phyloP scores from a whole-genome alignment of 30 jellyfish, hydroid and myxozoan species.

The Cassiopea xamachana region DNA sequence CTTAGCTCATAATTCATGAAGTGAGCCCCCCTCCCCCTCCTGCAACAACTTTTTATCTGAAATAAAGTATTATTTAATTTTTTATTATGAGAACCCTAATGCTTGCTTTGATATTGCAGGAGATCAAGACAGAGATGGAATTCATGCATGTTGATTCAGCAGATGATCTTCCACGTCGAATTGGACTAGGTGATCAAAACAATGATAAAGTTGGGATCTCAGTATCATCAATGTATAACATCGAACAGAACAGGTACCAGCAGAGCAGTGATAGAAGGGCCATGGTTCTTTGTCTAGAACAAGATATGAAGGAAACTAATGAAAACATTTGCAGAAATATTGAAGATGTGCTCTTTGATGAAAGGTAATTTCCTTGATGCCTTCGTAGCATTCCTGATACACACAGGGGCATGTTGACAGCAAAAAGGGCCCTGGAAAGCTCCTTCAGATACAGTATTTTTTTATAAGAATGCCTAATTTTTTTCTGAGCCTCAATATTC shows the following conservation, averaged over 20 bases:
- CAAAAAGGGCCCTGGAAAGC: too few relatives aligned
- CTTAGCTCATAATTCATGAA: too few relatives aligned
- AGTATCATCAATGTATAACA: conserved; percentile 74
- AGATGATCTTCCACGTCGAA: conserved; percentile 82
- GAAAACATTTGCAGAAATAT: conserved; percentile 85
- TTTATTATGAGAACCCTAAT: too few relatives aligned
- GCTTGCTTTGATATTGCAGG: conserved; percentile 16
- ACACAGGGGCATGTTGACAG: too few relatives aligned
- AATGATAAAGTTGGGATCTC: conserved; percentile 85
- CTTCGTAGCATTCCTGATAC: neutral
- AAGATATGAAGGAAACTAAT: conserved; percentile 73
- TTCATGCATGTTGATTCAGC: conserved; percentile 84
- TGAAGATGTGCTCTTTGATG: conserved; percentile 77
- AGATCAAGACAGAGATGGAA: conserved; percentile 87
- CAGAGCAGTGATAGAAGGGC: conserved; percentile 63
- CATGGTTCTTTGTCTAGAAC: conserved; percentile 60
- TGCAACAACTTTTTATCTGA: too few relatives aligned
- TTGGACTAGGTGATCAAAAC: conserved; percentile 59
- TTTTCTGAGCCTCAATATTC: too few relatives aligned
- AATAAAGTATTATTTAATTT: too few relatives aligned
- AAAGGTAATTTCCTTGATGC: conserved; percentile 40
- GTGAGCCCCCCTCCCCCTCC: too few relatives aligned
- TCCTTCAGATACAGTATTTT: too few relatives aligned
- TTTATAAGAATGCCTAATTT: too few relatives aligned
- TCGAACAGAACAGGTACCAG: conserved; percentile 64